Evolutionary conservation across 2,888 invertebrate genomes (phyloP), one percentile per base, ranked within the genome.

Genomic region (Tethea ocularis): DNA sequence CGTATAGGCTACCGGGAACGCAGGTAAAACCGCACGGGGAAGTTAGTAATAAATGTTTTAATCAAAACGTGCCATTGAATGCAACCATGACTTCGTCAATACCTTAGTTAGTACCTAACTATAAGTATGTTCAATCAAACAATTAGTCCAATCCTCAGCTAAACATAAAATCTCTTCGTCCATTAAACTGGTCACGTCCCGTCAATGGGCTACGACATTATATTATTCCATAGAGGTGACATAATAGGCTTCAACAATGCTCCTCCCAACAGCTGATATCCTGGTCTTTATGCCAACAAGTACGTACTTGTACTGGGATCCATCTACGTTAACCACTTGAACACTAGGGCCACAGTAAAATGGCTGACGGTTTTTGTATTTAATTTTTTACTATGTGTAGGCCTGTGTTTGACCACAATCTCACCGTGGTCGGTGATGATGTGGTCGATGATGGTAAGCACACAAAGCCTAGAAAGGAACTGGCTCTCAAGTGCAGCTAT

Each of bases 201-300:
- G n/a, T 22, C 17, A 29, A 46, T 57, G 38, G 66, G 61, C 52
- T n/a, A 33, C 29, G 29, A 33, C 33, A 33, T 33, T 33, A 29
- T n/a, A 68, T 66, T 60, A 58, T 60, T 20, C 62, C 64, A 59
- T 71, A 66, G 60, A 63, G 51, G 63, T 57, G 60, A 62, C 61
- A 78, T 77, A 78, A 78, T 71, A 58, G 63, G 29, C 66, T 61
- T 61, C 69, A 64, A 69, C 69, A 76, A 69, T 68, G 64, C 64
- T 60, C 51, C 51, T n/a, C 57, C 61, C 68, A 72, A 75, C 78
- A 74, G 67, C 72, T 71, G 69, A 71, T 69, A 78, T 78, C 78
- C 78, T 77, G 78, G 62, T 58, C 63, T 72, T 78, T 78, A n/a
- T 33, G 52, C 20, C 57, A 41, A 66, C 61, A 57, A 46, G 46